Conservation (phyloP, 2,797 vertebrate genomes). For the Lindbergichthys nudifrons region DNA sequence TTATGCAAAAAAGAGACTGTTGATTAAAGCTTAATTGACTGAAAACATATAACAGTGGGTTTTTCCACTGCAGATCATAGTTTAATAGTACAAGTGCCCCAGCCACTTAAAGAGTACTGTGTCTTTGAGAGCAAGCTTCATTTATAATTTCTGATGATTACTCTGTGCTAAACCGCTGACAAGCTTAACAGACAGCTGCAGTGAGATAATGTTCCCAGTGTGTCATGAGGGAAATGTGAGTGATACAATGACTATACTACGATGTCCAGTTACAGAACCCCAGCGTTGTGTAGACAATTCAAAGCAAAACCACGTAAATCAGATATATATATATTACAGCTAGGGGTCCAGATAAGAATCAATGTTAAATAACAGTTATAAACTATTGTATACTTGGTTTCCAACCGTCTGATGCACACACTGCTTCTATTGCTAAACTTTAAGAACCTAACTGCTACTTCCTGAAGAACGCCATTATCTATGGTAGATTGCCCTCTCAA, state of each 20-base stretch:
- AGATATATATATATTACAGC: constrained; percentile 25
- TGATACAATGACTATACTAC: constrained; percentile 39
- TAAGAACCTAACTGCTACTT: constrained; percentile 39
- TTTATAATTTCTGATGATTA: constrained; percentile 36
- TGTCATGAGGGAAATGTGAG: constrained; percentile 42
- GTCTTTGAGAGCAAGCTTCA: constrained; percentile 8
- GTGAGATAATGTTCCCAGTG: constrained; percentile 37
- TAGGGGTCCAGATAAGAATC: constrained; percentile 12
- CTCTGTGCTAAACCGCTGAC: constrained; percentile 32
- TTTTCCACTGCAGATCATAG: constrained; percentile 9
- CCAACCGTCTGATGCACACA: background rate
- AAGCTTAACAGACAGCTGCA: constrained; percentile 41
- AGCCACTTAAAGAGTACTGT: constrained; percentile 5
- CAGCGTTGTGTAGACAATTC: constrained; percentile 9
- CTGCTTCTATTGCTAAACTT: constrained; percentile 35
- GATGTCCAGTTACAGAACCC: constrained; percentile 25
- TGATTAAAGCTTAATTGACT: constrained; percentile 15
- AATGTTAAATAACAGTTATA: constrained; percentile 4
- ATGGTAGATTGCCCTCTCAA: constrained; percentile 62
- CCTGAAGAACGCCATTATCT: constrained; percentile 59
- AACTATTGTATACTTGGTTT: constrained; percentile 36
- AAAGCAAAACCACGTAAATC: constrained; percentile 20
- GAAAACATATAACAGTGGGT: background rate
- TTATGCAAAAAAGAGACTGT: constrained; percentile 2
- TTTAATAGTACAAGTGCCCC: constrained; percentile 1